Percentiles rank a stretch among this genome's conserved stretches.
These are phyloP conservation scores for Todiramphus saurophagus DNA, from an alignment of 2,113 vertebrate genomes.

Conservation along the genomic window DNA sequence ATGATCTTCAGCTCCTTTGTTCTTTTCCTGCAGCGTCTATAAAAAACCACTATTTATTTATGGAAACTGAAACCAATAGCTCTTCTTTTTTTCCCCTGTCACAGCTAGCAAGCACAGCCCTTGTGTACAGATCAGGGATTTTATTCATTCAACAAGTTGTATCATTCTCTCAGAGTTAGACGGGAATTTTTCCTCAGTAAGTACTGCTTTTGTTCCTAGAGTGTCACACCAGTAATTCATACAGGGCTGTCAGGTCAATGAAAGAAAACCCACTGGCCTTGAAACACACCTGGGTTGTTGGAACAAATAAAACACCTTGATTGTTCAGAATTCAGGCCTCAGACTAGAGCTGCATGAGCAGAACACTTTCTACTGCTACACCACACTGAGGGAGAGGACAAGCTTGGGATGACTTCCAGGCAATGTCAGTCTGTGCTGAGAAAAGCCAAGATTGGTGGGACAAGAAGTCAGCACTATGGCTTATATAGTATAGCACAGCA, in stretches of 20 bases:
- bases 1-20: slow-evolving; percentile 27
- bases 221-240: background rate
- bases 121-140: background rate
- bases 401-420: background rate
- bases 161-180: background rate
- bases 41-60: background rate
- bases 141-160: slow-evolving; percentile 13
- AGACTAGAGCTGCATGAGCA: background rate
- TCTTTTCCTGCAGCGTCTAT: background rate
- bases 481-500: background rate
- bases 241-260: background rate
- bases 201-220: background rate
- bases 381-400: background rate
- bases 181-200: background rate
- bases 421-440: background rate
- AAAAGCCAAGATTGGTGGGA: background rate
- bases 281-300: background rate
- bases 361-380: background rate
- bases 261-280: background rate
- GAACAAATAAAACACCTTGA: background rate
- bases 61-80: background rate
- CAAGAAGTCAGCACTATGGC: background rate
- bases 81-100: background rate
- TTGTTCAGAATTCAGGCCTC: background rate
- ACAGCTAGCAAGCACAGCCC: background rate